Percentiles rank a stretch among this genome's conserved stretches.
Conservation (phyloP, 2,888 invertebrate species). For the Hylaea fasciaria region DNA sequence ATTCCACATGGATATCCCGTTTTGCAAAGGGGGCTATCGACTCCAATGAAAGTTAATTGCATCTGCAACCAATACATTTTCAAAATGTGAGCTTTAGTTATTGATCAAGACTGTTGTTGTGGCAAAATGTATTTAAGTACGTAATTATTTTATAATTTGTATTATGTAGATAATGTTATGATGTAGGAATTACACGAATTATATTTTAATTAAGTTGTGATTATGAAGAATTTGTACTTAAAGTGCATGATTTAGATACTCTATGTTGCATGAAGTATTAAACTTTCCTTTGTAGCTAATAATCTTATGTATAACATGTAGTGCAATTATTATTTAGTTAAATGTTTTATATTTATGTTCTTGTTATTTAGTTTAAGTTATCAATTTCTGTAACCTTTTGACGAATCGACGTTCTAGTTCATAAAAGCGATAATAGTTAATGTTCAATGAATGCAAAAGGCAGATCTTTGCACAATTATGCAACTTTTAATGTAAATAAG, state of each 20-base stretch:
- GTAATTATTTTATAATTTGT: background rate
- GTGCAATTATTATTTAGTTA: background rate
- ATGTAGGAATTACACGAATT: background rate
- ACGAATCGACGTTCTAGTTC: constrained; percentile 9
- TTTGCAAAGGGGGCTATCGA: too few species aligned
- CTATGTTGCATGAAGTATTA: constrained; percentile 54
- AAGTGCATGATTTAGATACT: constrained; percentile 53
- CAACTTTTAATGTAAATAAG: constrained; percentile 40
- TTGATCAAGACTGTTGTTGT: background rate
- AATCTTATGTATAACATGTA: constrained; percentile 5
- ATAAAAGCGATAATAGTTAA: background rate
- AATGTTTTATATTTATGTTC: background rate
- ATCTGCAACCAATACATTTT: too few species aligned
- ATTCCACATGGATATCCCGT: too few species aligned
- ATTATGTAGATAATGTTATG: background rate
- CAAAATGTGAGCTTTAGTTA: too few species aligned
- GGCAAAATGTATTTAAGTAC: background rate
- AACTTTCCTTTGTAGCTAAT: constrained; percentile 23
- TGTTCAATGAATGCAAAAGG: background rate
- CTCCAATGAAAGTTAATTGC: too few species aligned
- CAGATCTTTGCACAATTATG: constrained; percentile 12
- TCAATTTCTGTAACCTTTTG: too few species aligned
- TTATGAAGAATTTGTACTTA: constrained; percentile 46
- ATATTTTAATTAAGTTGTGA: constrained; percentile 47
- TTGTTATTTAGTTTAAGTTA: background rate